Percentiles rank a stretch among this genome's conserved stretches.
Evolutionary conservation across 2,113 vertebrate species (phyloP).

Genomic region (Vombatus ursinus): DNA sequence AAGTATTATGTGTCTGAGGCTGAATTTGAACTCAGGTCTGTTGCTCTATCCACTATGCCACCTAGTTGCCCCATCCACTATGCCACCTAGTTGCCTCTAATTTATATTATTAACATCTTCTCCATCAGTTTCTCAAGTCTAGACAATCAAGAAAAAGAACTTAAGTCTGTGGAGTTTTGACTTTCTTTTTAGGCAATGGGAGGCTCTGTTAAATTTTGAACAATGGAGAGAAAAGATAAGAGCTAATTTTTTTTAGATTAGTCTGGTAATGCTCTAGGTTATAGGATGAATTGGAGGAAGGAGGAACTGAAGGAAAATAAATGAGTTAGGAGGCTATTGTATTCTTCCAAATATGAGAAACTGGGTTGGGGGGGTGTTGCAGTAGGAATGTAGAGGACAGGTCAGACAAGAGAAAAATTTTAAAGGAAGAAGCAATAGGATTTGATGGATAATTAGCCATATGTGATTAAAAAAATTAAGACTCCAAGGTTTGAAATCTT

Average conservation of each 20-base stretch:
- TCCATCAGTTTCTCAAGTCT: background rate
- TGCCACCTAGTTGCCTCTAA: too few relatives aligned
- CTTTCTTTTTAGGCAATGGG: background rate
- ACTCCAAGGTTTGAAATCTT: too few relatives aligned
- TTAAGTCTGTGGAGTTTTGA: background rate
- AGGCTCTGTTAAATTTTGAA: background rate
- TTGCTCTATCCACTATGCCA: too few relatives aligned
- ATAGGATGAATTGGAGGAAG: background rate
- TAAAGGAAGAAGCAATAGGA: too few relatives aligned
- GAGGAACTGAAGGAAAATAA: background rate
- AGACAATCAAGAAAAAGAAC: background rate
- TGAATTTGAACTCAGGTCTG: too few relatives aligned
- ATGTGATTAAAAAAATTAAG: too few relatives aligned
- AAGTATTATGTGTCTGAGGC: too few relatives aligned
- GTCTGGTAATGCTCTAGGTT: background rate
- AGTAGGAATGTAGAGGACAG: too few relatives aligned
- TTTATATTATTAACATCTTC: too few relatives aligned
- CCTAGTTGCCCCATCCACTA: too few relatives aligned
- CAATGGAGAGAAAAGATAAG: background rate
- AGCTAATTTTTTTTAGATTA: background rate
- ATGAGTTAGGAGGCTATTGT: background rate
- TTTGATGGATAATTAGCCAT: too few relatives aligned
- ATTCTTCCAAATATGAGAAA: background rate
- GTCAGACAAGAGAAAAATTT: too few relatives aligned
- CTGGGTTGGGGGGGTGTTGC: background rate